Evolutionary conservation across 1,140 invertebrate species (phyloP).

Genomic region (Papilio dardanus): DNA sequence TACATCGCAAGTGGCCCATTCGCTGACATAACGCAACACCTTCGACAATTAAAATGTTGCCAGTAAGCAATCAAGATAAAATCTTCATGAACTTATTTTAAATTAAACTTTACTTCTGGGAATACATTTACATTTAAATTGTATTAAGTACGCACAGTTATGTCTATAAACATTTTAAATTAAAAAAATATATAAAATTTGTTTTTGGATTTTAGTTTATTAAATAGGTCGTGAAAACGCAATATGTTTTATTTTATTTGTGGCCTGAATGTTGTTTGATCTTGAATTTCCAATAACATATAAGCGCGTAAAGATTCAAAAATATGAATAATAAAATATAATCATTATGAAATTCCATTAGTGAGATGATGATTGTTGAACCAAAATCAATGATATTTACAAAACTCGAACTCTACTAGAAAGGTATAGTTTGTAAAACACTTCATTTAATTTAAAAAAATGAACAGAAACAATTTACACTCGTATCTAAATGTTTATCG

Average conservation of each 20-base stretch:
- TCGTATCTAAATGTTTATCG: conserved; percentile 9
- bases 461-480: conserved; percentile 16
- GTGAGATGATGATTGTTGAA: not conserved
- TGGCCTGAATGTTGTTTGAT: conserved; percentile 9
- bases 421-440: conserved; percentile 4
- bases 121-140: conserved; percentile 13
- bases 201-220: not conserved
- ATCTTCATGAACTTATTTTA: conserved; percentile 15
- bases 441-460: not conserved
- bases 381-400: not conserved
- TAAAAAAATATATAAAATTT: not conserved
- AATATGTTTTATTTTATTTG: not conserved
- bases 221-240: not conserved
- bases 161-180: not conserved
- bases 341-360: conserved; percentile 9
- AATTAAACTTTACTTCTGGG: conserved; percentile 3
- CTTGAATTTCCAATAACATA: not conserved
- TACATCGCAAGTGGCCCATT: not conserved
- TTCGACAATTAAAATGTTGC: conserved; percentile 25
- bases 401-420: not conserved
- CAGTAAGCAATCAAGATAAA: conserved; percentile 14
- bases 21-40: conserved; percentile 13
- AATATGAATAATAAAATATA: conserved; percentile 22
- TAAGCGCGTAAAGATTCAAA: not conserved
- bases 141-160: not conserved